phyloP scores from a whole-genome alignment of 2,113 vertebrate species.

The Oxyruncus cristatus region DNA sequence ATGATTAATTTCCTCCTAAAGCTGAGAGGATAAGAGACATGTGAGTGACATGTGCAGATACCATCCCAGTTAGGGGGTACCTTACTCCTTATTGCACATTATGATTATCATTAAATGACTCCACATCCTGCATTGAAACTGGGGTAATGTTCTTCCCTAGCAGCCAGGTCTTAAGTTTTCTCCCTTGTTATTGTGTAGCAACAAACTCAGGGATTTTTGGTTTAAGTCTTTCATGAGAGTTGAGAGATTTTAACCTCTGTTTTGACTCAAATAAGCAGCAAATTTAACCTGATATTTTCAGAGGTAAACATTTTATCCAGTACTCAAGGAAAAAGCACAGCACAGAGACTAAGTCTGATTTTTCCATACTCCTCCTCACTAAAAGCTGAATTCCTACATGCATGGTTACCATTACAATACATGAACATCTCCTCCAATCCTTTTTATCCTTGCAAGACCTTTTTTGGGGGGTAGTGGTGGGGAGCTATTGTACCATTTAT shows the following conservation, averaged over 20 bases:
- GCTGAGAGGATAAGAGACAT: not conserved
- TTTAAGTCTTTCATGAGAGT: not conserved
- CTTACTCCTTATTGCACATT: not conserved
- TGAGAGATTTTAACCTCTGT: not conserved
- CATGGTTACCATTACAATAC: not conserved
- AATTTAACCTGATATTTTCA: not conserved
- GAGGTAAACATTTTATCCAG: not conserved
- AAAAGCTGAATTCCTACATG: not conserved
- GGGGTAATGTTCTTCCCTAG: not conserved
- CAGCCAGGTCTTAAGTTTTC: not conserved
- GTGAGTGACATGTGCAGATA: not conserved
- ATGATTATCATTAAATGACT: not conserved
- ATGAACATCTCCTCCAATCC: not conserved
- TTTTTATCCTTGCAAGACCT: not conserved
- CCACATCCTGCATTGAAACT: not conserved
- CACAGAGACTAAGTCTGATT: not conserved
- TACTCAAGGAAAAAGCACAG: not conserved
- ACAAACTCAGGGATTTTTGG: not conserved
- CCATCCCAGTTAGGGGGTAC: not conserved
- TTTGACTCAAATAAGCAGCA: not conserved
- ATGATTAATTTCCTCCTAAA: not conserved
- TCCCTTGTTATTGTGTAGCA: not conserved
- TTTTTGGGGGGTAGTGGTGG: accelerated
- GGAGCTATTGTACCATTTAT: not conserved
- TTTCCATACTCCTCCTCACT: not conserved